Conservation (phyloP, 2,888 invertebrate genomes). For the Cosmopolites sordidus region DNA sequence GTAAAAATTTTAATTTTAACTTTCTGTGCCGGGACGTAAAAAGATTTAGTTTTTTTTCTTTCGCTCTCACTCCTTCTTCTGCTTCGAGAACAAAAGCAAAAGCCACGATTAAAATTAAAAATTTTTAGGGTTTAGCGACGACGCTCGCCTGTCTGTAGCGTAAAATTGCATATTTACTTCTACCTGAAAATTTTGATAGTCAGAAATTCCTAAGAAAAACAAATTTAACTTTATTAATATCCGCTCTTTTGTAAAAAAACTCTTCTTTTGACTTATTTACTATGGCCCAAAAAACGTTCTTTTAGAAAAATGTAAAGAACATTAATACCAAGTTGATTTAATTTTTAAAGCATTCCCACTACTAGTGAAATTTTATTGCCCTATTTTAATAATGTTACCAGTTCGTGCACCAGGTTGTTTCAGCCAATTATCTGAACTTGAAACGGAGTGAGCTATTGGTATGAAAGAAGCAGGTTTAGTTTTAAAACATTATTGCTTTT, state of each 20-base stretch:
- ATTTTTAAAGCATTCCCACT: no score
- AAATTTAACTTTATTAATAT: not conserved
- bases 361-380: no score
- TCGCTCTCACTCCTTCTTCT: no score
- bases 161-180: not conserved
- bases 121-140: slow-evolving; percentile 2
- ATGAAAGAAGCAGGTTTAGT: no score
- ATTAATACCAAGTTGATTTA: no score
- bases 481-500: no score
- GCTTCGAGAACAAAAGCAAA: slow-evolving; percentile 7
- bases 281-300: not conserved
- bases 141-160: not conserved
- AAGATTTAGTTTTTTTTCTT: slow-evolving; percentile 1
- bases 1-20: slow-evolving; percentile 25
- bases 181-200: slow-evolving; percentile 5
- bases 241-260: not conserved
- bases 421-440: no score
- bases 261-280: not conserved
- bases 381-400: no score
- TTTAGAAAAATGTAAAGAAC: no score
- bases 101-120: slow-evolving; percentile 22
- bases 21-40: slow-evolving; percentile 16
- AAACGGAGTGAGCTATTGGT: no score
- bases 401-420: no score
- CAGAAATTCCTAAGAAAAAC: not conserved